Evolutionary conservation across 2,888 invertebrate genomes (phyloP), one percentile per base, ranked within the genome.

Genomic region (Aquatica leii): DNA sequence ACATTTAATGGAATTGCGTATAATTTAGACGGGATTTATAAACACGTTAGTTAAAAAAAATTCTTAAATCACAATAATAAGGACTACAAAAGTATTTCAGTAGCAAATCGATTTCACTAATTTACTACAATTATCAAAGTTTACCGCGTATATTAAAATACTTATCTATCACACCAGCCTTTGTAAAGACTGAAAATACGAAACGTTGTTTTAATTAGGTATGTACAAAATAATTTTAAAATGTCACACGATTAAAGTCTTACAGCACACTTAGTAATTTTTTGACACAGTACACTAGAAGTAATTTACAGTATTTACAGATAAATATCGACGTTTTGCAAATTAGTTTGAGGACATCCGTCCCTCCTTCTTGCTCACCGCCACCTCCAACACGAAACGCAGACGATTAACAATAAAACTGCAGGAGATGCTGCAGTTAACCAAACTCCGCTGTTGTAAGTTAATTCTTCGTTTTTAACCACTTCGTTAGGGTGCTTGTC

Each of bases 401-500:
- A 74, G 21, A 69, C 71, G 35, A 73, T 73, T 41, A 77, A 64
- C 54, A 77, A 67, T 15, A 77, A 66, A 62, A 77, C 69, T 57
- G 73, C 74, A 2, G 75, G 70, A 43, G 77, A 76, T 6, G 71
- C 75, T 17, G 76, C 74, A 12, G 75, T 73, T 34, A 77, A 59
- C 75, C 74, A 77, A 4, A 76, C 73, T 50, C 76, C 77, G 17
- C 84, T 84, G 75, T 86, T 88, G 80, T 91, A 92, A 52, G 92
- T 93, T 77, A 94, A 82, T 84, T 94, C 94, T 83, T 94, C 94
- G 79, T 94, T 94, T 84, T 94, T 94, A 77, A 94, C 91, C 71
- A 94, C 94, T 82, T 94, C 94, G 81, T 94, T 94, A 59, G 92
- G 93, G 82, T 92, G 88, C 81, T 93, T 93, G 78, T 93, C 93